Evolutionary conservation across 2,888 invertebrate genomes (phyloP).

Genomic region (Copidosoma aretas): DNA sequence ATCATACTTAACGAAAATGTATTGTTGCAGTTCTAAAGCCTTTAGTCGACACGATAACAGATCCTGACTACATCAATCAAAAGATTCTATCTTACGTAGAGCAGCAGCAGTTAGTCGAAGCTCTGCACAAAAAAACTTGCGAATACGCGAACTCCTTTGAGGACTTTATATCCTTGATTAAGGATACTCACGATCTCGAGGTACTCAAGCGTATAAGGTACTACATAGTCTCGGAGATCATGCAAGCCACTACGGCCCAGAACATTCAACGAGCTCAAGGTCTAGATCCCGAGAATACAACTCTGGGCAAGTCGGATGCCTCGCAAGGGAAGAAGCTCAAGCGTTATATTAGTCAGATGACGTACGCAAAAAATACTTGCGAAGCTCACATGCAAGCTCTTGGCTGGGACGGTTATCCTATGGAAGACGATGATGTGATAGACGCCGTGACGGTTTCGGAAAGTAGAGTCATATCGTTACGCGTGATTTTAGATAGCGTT

Average conservation of each 20-base stretch:
- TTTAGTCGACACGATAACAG: conserved; percentile 81
- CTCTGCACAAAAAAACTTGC: conserved; percentile 81
- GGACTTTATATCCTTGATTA: conserved; percentile 85
- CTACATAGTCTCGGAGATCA: conserved; percentile 89
- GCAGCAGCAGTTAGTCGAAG: conserved; percentile 78
- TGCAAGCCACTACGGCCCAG: conserved; percentile 91
- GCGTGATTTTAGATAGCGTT: conserved; percentile 78
- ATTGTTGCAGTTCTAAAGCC: conserved; percentile 75
- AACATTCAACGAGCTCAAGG: conserved; percentile 88
- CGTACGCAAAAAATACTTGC: conserved; percentile 81
- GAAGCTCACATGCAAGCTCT: conserved; percentile 77
- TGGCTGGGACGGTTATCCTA: conserved; percentile 75
- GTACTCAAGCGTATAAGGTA: conserved; percentile 84
- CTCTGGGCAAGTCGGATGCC: conserved; percentile 77
- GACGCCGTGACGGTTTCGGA: conserved; percentile 51
- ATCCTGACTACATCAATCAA: conserved; percentile 91
- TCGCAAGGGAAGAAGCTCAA: conserved; percentile 82
- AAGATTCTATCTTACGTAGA: conserved; percentile 84
- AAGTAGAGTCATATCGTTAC: conserved; percentile 68
- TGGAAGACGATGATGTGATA: conserved; percentile 55
- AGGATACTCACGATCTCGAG: conserved; percentile 80
- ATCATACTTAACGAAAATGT: too few relatives aligned
- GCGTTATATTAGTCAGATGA: conserved; percentile 82
- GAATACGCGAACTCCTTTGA: conserved; percentile 90
- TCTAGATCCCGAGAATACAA: conserved; percentile 69